phyloP scores from a whole-genome alignment of 1,140 invertebrate species.

The Conus betulinus region DNA sequence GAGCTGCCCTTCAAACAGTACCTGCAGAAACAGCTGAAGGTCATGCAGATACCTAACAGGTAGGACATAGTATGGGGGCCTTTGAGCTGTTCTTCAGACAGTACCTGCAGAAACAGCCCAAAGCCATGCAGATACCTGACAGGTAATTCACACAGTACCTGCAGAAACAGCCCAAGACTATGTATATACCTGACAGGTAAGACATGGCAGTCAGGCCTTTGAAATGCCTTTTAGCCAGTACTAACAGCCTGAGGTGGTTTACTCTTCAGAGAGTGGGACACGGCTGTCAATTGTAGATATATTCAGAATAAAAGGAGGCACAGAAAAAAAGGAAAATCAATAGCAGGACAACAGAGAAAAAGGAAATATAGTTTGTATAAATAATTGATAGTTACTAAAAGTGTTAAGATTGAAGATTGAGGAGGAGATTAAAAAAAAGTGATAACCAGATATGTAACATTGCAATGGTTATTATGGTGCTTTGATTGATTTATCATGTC shows the following conservation, averaged over 20 bases:
- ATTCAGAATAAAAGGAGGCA: no score
- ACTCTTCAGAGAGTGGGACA: conserved; percentile 65
- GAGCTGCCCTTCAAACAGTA: conserved; percentile 94
- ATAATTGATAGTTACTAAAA: no score
- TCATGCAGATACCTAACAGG: conserved; percentile 73
- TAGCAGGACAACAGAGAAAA: no score
- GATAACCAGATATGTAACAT: no score
- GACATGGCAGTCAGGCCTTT: conserved; percentile 71
- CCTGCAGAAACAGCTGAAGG: conserved; percentile 82
- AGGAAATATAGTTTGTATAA: no score
- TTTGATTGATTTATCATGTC: no score
- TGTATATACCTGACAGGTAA: conserved; percentile 60
- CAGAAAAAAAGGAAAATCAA: no score
- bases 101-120: conserved; percentile 80
- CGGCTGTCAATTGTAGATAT: no score
- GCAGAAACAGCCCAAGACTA: conserved; percentile 74
- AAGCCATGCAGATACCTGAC: conserved; percentile 69
- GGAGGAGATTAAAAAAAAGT: conserved; percentile 13
- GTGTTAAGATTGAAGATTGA: no score
- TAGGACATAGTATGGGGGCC: conserved; percentile 29
- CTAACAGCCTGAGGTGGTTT: conserved; percentile 57
- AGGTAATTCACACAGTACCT: conserved; percentile 52
- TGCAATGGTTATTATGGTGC: no score
- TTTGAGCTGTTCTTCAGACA: conserved; percentile 23
- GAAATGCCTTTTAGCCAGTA: neutral